Conservation (phyloP, 2,888 invertebrate genomes). For the Noctua janthe region DNA sequence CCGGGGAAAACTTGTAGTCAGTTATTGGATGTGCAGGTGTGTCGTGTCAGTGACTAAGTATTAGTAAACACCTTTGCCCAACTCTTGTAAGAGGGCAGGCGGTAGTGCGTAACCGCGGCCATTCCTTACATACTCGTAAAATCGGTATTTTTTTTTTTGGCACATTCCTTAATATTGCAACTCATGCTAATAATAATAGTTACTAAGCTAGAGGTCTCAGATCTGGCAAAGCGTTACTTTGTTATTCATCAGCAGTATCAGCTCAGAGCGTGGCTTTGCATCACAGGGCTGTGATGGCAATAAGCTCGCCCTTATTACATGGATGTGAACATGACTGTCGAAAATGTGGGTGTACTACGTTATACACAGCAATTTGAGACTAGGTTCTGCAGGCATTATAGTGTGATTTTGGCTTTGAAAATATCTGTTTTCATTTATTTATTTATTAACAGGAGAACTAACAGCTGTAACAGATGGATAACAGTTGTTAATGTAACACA, state of each 20-base stretch:
- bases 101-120: constrained; percentile 17
- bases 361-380: too few relatives aligned
- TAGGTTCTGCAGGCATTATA: too few relatives aligned
- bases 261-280: neutral
- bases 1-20: neutral
- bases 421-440: neutral
- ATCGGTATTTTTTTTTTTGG: neutral
- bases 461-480: neutral
- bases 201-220: neutral
- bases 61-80: constrained; percentile 10
- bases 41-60: neutral
- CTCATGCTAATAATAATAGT: neutral
- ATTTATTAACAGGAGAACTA: neutral
- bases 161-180: neutral
- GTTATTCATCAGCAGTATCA: neutral
- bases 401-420: neutral
- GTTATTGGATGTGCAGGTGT: neutral
- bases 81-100: constrained; percentile 5
- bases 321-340: neutral
- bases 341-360: neutral
- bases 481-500: neutral
- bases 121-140: constrained; percentile 5
- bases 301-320: neutral
- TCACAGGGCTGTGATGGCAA: neutral
- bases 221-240: neutral